These are phyloP conservation scores for Phasianus colchicus DNA, from an alignment of 2,113 vertebrate species.

Conservation along the genomic window DNA sequence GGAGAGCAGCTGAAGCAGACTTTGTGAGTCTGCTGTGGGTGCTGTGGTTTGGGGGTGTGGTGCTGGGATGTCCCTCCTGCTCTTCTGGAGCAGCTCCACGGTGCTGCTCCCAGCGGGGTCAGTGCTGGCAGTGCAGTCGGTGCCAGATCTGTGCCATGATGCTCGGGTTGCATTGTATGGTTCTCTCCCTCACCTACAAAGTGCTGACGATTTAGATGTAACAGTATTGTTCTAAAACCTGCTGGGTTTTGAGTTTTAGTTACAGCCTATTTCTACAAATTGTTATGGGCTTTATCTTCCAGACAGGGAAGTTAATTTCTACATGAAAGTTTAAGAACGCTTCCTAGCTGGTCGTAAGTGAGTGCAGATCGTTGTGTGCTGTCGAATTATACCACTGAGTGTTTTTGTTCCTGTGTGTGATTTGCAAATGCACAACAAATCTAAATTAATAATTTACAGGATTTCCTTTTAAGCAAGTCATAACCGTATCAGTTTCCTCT, in stretches of 20 bases:
- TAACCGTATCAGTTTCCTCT: background rate
- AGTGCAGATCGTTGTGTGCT: background rate
- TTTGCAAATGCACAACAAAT: background rate
- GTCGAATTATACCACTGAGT: background rate
- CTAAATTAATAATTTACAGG: background rate
- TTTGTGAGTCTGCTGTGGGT: fast-evolving
- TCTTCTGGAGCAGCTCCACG: too few species aligned
- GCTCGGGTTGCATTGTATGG: background rate
- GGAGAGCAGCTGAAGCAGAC: background rate
- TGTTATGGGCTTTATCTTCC: background rate
- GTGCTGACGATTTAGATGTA: background rate
- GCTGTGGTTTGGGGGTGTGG: fast-evolving
- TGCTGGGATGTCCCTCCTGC: background rate
- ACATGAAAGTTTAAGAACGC: background rate
- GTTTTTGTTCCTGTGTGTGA: background rate
- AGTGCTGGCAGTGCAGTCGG: fast-evolving
- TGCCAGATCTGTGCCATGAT: fast-evolving
- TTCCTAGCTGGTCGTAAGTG: background rate
- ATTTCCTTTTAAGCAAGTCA: background rate
- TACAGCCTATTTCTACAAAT: background rate
- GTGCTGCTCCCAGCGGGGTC: fast-evolving
- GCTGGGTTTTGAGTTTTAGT: background rate
- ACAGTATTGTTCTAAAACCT: background rate
- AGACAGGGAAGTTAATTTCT: background rate
- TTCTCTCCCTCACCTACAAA: background rate